Percentiles rank a stretch among this genome's conserved stretches.
phyloP scores from a whole-genome alignment of 1,140 invertebrate species.

The Drosophila persimilis region DNA sequence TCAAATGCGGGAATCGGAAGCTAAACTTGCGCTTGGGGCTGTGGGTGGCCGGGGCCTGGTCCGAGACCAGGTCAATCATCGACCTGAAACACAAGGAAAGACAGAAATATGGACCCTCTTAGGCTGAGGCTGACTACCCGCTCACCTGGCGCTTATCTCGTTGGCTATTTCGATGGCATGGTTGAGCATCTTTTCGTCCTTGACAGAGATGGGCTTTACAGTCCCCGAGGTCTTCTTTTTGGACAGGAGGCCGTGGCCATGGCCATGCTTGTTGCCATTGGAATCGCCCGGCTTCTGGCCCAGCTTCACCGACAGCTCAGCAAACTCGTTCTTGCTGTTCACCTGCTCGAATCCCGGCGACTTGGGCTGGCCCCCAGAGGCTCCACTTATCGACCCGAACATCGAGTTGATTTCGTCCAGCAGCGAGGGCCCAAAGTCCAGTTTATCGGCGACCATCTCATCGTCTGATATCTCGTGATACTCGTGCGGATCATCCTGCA shows the following conservation, averaged over 20 bases:
- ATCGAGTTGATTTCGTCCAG: constrained; percentile 98
- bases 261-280: constrained; percentile 70
- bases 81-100: constrained; percentile 84
- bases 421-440: constrained; percentile 95
- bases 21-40: constrained; percentile 94
- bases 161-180: constrained; percentile 97
- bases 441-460: constrained; percentile 86
- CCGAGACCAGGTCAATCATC: constrained; percentile 91
- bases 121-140: background rate
- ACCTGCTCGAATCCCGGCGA: constrained; percentile 87
- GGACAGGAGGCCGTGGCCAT: constrained; percentile 52
- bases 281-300: constrained; percentile 64
- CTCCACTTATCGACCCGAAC: constrained; percentile 88
- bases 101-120: background rate
- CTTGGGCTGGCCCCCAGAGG: constrained; percentile 67
- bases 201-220: constrained; percentile 96
- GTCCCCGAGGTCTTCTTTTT: constrained; percentile 90
- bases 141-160: constrained; percentile 91
- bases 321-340: constrained; percentile 86
- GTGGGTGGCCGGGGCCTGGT: constrained; percentile 88
- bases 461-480: constrained; percentile 97
- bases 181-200: constrained; percentile 96
- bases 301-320: constrained; percentile 87
- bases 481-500: constrained; percentile 87
- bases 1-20: constrained; percentile 89